Conservation (phyloP, 2,113 vertebrate species). For the Agapornis roseicollis region DNA sequence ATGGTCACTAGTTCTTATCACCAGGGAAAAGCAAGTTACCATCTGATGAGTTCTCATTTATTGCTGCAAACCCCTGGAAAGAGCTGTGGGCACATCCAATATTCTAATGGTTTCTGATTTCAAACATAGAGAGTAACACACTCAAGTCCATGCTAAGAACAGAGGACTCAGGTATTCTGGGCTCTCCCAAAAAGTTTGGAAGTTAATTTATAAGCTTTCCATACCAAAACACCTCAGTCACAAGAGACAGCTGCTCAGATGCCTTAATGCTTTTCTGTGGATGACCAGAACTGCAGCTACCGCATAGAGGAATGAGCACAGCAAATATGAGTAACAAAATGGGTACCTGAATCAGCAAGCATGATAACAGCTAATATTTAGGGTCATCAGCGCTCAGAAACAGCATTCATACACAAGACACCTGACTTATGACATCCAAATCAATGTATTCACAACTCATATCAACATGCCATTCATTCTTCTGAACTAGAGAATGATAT, state of each 20-base stretch:
- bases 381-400: conserved; percentile 22
- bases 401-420: neutral
- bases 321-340: neutral
- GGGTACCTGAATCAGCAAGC: neutral
- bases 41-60: rapidly evolving
- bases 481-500: conserved; percentile 45
- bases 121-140: neutral
- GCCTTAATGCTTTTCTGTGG: neutral
- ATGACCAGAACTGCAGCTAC: neutral
- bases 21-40: neutral
- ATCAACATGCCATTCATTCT: conserved; percentile 34
- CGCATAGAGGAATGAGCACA: neutral
- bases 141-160: neutral
- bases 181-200: neutral
- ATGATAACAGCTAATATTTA: neutral
- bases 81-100: neutral
- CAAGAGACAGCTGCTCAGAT: neutral
- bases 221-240: neutral
- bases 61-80: neutral
- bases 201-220: neutral
- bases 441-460: conserved; percentile 5
- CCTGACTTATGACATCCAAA: conserved; percentile 27
- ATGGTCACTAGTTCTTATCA: neutral
- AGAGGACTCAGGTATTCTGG: neutral
- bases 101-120: neutral